Evolutionary conservation across 1,140 invertebrate genomes (phyloP).

Genomic region (Drosophila tropicalis): DNA sequence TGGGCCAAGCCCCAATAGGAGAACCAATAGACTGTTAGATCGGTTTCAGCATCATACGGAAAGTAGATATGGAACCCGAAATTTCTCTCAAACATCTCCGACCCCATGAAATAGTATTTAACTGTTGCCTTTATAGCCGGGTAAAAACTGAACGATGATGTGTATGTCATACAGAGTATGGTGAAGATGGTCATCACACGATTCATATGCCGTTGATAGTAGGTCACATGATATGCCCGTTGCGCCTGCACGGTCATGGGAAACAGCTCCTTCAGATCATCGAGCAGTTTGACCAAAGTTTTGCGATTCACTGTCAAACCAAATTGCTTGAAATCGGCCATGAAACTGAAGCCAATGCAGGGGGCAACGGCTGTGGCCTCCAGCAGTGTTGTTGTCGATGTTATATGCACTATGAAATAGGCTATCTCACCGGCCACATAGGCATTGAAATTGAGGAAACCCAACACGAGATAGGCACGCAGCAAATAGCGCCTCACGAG

Average conservation of each 20-base stretch:
- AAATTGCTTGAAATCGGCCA: slow-evolving; percentile 74
- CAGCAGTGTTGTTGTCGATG: slow-evolving; percentile 62
- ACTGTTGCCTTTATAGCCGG: slow-evolving; percentile 67
- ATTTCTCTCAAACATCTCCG: slow-evolving; percentile 70
- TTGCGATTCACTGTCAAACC: slow-evolving; percentile 57
- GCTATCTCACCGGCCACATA: slow-evolving; percentile 70
- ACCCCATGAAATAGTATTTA: slow-evolving; percentile 62
- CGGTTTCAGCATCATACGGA: slow-evolving; percentile 63
- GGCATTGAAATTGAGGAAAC: slow-evolving; percentile 69
- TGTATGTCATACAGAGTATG: slow-evolving; percentile 69
- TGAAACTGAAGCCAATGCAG: slow-evolving; percentile 72
- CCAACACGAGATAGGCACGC: slow-evolving; percentile 53
- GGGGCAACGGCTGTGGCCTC: slow-evolving; percentile 70
- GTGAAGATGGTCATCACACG: slow-evolving; percentile 66
- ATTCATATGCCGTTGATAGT: slow-evolving; percentile 62
- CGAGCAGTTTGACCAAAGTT: slow-evolving; percentile 46
- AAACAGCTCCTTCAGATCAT: slow-evolving; percentile 59
- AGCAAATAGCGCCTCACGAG: slow-evolving; percentile 48
- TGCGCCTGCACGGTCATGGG: slow-evolving; percentile 45
- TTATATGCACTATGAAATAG: slow-evolving; percentile 68
- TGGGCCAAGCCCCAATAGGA: slow-evolving; percentile 68
- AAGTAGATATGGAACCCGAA: slow-evolving; percentile 66
- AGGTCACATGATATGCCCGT: slow-evolving; percentile 49
- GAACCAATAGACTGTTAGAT: slow-evolving; percentile 66
- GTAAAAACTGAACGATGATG: slow-evolving; percentile 73